A percentile compares a stretch with the other conserved stretches of the same genome.
Conservation (phyloP, 2,113 vertebrate species). For the Hystrix cristata region DNA sequence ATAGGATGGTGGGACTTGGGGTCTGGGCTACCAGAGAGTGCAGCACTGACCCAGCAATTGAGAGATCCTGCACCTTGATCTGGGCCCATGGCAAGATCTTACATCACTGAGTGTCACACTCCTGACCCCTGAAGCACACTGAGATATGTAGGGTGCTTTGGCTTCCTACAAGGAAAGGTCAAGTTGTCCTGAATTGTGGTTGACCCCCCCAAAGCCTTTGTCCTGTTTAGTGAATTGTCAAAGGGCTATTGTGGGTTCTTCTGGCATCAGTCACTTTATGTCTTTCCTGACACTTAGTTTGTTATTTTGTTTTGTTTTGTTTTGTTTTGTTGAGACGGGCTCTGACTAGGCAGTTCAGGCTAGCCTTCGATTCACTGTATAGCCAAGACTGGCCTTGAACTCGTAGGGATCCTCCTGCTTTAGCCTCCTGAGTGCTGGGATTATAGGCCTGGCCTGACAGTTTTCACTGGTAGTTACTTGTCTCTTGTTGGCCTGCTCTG, state of each 20-base stretch:
- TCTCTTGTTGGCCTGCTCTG: not conserved
- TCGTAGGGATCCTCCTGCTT: too few species aligned
- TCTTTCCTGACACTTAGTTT: not conserved
- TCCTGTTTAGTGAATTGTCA: not conserved
- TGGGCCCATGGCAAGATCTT: not conserved
- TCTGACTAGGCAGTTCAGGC: too few species aligned
- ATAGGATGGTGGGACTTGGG: not conserved
- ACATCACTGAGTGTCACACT: accelerated
- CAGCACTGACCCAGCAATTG: not conserved
- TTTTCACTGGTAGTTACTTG: not conserved
- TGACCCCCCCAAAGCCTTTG: not conserved
- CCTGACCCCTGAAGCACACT: not conserved
- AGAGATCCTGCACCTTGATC: not conserved
- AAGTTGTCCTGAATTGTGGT: not conserved
- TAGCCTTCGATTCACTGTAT: too few species aligned
- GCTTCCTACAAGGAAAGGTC: not conserved
- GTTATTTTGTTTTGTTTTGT: too few species aligned
- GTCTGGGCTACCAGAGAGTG: not conserved
- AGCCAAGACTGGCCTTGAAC: too few species aligned
- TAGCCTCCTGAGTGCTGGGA: too few species aligned
- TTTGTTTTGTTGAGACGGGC: too few species aligned
- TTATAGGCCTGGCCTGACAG: too few species aligned
- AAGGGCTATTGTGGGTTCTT: not conserved
- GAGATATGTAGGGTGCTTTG: not conserved
- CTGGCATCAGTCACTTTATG: not conserved